A percentile compares a stretch with the other conserved stretches of the same genome.
phyloP scores from a whole-genome alignment of 1,140 invertebrate genomes.

The Caenorhabditis tropicalis region DNA sequence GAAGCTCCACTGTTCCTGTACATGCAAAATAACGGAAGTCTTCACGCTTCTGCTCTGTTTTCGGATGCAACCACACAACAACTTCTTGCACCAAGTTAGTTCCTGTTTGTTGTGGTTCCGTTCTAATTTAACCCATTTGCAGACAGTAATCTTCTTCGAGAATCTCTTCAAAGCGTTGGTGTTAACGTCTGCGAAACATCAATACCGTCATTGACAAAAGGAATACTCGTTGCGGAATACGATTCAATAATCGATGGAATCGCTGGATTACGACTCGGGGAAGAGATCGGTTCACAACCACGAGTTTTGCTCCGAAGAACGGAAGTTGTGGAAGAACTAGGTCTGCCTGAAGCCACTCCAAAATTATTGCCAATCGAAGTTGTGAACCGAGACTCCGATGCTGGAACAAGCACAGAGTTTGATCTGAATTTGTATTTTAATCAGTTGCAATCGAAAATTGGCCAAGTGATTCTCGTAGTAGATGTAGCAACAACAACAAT shows the following conservation, averaged over 20 bases:
- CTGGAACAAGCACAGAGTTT: conserved; percentile 53
- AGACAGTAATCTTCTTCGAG: conserved; percentile 42
- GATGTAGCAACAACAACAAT: conserved; percentile 83
- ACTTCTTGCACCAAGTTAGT: conserved; percentile 52
- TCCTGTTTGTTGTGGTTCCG: neutral
- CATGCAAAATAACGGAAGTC: conserved; percentile 63
- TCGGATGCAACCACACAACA: conserved; percentile 69
- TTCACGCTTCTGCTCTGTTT: conserved; percentile 64
- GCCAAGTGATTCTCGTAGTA: conserved; percentile 83
- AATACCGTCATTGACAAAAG: conserved; percentile 22
- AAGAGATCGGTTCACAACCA: conserved; percentile 58
- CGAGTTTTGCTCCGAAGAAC: conserved; percentile 54
- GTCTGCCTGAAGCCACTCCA: conserved; percentile 42
- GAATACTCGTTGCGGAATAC: conserved; percentile 34
- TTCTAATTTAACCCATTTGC: neutral
- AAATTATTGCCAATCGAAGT: conserved; percentile 58
- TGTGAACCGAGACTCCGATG: conserved; percentile 43
- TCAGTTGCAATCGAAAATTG: conserved; percentile 79
- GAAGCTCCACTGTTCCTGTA: conserved; percentile 66
- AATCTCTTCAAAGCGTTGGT: conserved; percentile 34
- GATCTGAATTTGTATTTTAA: conserved; percentile 61
- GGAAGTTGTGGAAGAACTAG: conserved; percentile 30
- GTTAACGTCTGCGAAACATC: conserved; percentile 15
- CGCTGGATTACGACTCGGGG: conserved; percentile 54
- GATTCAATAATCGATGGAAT: conserved; percentile 12